Evolutionary conservation across 2,797 vertebrate species (phyloP).

Genomic region (Neosilurus hyrtlii): DNA sequence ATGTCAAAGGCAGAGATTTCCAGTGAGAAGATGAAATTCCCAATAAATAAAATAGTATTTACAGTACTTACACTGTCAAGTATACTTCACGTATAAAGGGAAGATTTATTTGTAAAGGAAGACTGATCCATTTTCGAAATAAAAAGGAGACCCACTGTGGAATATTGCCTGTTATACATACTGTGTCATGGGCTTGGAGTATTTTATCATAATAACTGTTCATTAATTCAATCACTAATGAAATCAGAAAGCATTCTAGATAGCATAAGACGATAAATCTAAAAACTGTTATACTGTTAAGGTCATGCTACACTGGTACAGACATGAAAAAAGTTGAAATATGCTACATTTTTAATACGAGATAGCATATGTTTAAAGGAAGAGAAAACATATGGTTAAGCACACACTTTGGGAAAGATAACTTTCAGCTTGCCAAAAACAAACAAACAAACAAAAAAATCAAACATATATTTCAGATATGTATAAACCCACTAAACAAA

Average conservation of each 20-base stretch:
- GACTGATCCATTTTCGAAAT: slow-evolving; percentile 54
- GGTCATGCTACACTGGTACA: neutral
- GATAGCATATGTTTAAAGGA: neutral
- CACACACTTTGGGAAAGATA: no score
- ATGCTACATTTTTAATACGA: neutral
- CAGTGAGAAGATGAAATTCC: slow-evolving; percentile 8
- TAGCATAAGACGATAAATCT: neutral
- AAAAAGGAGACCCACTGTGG: slow-evolving; percentile 45
- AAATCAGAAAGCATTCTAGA: neutral
- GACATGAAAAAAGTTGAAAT: neutral
- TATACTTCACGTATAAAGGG: slow-evolving; percentile 44
- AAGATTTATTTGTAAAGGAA: slow-evolving; percentile 48
- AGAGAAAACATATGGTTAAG: no score
- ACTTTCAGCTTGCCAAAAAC: no score
- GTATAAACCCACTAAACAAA: no score
- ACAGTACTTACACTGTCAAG: slow-evolving; percentile 37
- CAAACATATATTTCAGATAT: no score
- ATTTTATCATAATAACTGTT: slow-evolving; percentile 36
- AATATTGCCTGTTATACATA: slow-evolving; percentile 46
- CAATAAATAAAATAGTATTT: slow-evolving; percentile 1
- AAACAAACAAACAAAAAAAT: no score
- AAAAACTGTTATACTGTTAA: neutral
- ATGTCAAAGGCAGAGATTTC: neutral
- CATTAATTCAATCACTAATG: neutral
- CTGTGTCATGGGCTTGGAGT: slow-evolving; percentile 44